Evolutionary conservation across 1,140 invertebrate species (phyloP).

Genomic region (Atta colombica): DNA sequence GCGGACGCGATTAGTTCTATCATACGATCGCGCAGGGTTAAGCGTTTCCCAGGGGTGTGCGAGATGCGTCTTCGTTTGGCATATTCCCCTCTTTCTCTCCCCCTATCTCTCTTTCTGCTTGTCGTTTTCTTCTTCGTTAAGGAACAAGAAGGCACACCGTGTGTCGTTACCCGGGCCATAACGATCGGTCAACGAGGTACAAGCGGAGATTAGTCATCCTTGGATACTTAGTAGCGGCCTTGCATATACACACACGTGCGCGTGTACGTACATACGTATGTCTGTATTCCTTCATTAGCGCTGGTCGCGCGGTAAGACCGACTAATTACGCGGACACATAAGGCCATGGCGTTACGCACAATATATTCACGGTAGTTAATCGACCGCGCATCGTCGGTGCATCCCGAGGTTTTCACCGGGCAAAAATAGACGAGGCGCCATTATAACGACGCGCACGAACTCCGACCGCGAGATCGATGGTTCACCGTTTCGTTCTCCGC

Average conservation of each 20-base stretch:
- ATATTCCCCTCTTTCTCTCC: constrained; percentile 53
- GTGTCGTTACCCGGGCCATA: constrained; percentile 80
- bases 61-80: constrained; percentile 65
- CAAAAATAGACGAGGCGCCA: neutral
- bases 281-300: constrained; percentile 79
- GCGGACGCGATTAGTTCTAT: constrained; percentile 84
- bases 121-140: constrained; percentile 61
- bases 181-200: constrained; percentile 82
- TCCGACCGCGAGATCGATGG: constrained; percentile 66
- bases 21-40: constrained; percentile 78
- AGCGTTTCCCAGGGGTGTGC: constrained; percentile 80
- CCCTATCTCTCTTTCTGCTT: constrained; percentile 11
- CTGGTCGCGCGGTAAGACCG: constrained; percentile 75
- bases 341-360: constrained; percentile 72
- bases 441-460: constrained; percentile 60
- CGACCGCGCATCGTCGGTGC: constrained; percentile 56
- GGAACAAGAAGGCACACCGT: constrained; percentile 46
- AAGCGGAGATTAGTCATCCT: constrained; percentile 82
- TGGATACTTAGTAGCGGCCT: constrained; percentile 72
- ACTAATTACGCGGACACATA: constrained; percentile 80
- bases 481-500: constrained; percentile 29
- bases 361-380: constrained; percentile 73
- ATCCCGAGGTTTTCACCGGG: constrained; percentile 45
- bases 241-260: neutral
- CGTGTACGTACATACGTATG: constrained; percentile 10